Evolutionary conservation across 2,797 vertebrate species (phyloP), one percentile per base, ranked within the genome.

Genomic region (Oryzias sinensis): DNA sequence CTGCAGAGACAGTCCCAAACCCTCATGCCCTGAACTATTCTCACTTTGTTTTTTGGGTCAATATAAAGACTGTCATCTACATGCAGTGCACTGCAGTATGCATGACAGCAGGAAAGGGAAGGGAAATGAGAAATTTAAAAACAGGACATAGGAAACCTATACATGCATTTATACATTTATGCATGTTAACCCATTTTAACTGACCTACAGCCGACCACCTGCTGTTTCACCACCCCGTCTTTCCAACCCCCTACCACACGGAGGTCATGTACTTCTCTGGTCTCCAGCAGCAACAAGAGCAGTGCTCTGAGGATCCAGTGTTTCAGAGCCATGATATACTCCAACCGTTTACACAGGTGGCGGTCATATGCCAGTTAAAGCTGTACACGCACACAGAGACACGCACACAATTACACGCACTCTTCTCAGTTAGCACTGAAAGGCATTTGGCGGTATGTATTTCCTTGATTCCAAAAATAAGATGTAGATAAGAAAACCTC

Each of bases 261-360:
- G 64, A 76, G 77, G 85, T 81, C 80, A 82, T 40, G 59, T 43
- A 68, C 62, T 67, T 71, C 70, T 63, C 68, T 71, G 65, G 60
- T 80, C 60, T 84, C 77, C 64, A 6, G 29, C 18, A 9, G 76
- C 69, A 78, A 80, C 77, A 74, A 68, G 63, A 74, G 77, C 62
- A 63, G 68, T 42, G 27, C 61, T 83, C 68, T 72, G 70, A 82
- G 69, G 79, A 77, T 73, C 73, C 75, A 74, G 77, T 78, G 79
- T 78, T 78, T 75, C 63, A 57, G 69, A 68, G 58, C 58, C 55
- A 61, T 53, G 20, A 59, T 65, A 68, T 69, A 65, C 62, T 53
- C 40, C 44, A 50, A 16, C 52, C 61, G 72, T 89, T 90, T 88
- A 86, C 83, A 88, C 89, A 90, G 89, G 82, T 90, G 88, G 87